These are phyloP conservation scores for Leptothorax acervorum DNA, from an alignment of 2,888 invertebrate species.

Conservation along the genomic window DNA sequence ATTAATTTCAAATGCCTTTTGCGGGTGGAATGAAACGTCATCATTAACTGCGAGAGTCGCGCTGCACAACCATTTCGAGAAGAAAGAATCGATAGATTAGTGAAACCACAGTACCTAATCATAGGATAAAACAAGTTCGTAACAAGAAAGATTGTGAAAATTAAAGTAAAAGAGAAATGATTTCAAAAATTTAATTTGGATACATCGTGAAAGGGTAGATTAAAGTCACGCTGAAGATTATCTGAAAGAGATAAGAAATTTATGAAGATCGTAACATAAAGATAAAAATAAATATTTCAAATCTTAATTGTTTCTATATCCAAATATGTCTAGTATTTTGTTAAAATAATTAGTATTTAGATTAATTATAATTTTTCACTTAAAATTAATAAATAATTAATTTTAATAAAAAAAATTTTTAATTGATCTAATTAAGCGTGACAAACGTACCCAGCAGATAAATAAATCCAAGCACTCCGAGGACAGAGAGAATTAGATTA, in stretches of 20 bases:
- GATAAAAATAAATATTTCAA: neutral
- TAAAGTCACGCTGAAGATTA: neutral
- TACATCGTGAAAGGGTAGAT: neutral
- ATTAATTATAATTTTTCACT: neutral
- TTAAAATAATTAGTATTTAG: neutral
- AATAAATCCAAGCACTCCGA: slow-evolving; percentile 80
- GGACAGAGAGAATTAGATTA: slow-evolving; percentile 76
- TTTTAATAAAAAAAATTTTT: neutral
- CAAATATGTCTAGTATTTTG: neutral
- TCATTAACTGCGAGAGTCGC: slow-evolving; percentile 77
- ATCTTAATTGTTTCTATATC: neutral
- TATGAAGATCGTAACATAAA: neutral
- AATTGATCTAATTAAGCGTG: neutral
- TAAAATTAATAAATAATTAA: neutral
- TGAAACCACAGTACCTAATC: neutral
- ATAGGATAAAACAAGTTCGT: neutral
- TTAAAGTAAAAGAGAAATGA: neutral
- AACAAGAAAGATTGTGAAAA: neutral
- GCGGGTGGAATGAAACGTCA: slow-evolving; percentile 72
- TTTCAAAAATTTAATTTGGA: neutral
- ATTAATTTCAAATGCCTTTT: slow-evolving; percentile 74
- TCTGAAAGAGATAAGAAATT: neutral
- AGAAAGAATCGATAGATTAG: neutral
- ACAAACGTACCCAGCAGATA: slow-evolving; percentile 76
- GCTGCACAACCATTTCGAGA: slow-evolving; percentile 38